Evolutionary conservation across 2,888 invertebrate species (phyloP), one percentile per base, ranked within the genome.

Genomic region (Heliconius hortense): DNA sequence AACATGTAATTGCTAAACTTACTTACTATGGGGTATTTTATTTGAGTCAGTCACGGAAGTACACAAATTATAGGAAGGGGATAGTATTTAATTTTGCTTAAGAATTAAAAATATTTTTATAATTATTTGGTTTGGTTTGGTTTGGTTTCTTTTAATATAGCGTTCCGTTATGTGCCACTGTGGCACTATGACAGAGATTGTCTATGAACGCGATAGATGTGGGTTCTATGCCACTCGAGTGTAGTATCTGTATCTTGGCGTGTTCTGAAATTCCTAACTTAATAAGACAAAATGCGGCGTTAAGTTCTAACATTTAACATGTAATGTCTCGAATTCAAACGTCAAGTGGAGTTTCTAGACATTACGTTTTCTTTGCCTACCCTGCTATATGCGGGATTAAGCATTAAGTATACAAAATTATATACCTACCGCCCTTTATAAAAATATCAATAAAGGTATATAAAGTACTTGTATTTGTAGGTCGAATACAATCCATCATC

Each of bases 401-500:
- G 2, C 21, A 2, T 48, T 2, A 48, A 48, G 18, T 48, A 48
- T 2, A 18, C 18, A 7, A 5, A 15, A 21, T 5, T 53, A 53
- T 21, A 53, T 53, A n/a, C 0, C 15, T 43, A 43, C 10, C 4
- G 56, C 56, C 18, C 0, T 7, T 56, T 56, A 56, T n/a, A n/a
- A n/a, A n/a, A 56, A 56, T n/a, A n/a, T 56, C 3, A n/a, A 56
- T n/a, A n/a, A 11, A 56, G 35, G 35, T 24, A 35, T 8, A 60
- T 59, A 26, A 24, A 24, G 26, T 60, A 26, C 4, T 28, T 26
- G 59, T 59, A 15, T 15, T 28, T 26, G 39, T 59, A 39, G 10
- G 70, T 39, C 59, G 39, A 82, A 68, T 43, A 15, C 67, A 26
- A 70, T 74, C 48, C 72, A 74, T 74, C 62, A 48, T 26, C 11